A percentile compares a stretch with the other conserved stretches of the same genome.
These are phyloP conservation scores for Charadrius vociferus DNA, from an alignment of 2,113 vertebrate genomes.

Conservation along the genomic window DNA sequence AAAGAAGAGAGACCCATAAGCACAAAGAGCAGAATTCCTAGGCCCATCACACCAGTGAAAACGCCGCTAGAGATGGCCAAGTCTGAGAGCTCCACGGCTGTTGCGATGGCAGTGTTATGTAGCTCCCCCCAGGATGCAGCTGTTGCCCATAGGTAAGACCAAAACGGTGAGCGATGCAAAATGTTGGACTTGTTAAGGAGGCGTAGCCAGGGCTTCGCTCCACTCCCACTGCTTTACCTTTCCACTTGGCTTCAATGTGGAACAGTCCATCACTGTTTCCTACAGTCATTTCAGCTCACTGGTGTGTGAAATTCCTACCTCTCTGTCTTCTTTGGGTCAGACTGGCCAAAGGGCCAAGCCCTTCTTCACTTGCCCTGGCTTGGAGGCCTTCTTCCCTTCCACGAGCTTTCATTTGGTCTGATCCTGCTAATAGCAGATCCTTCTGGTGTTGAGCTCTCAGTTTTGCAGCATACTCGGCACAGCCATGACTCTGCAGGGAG, in stretches of 20 bases:
- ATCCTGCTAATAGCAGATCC: not conserved
- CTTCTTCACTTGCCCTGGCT: not conserved
- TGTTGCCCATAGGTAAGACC: constrained; percentile 77
- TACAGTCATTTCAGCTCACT: not conserved
- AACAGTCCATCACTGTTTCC: not conserved
- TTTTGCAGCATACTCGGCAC: not conserved
- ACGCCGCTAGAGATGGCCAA: not conserved
- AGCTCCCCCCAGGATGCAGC: constrained; percentile 52
- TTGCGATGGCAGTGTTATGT: not conserved
- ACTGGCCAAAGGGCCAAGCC: not conserved
- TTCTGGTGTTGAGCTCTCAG: not conserved
- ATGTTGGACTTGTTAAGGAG: not conserved
- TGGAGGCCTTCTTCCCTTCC: not conserved
- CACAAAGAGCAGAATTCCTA: constrained; percentile 87
- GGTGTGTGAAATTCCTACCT: not conserved
- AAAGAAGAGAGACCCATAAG: constrained; percentile 67
- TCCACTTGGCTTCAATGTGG: not conserved
- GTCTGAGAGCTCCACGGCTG: not conserved
- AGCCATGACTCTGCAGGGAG: not conserved
- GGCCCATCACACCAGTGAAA: constrained; percentile 79
- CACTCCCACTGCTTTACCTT: not conserved
- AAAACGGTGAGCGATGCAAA: not conserved
- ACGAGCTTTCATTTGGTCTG: not conserved
- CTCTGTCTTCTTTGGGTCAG: not conserved
- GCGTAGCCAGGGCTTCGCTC: not conserved